phyloP scores from a whole-genome alignment of 2,113 vertebrate genomes.

The Puffinus mauretanicus region DNA sequence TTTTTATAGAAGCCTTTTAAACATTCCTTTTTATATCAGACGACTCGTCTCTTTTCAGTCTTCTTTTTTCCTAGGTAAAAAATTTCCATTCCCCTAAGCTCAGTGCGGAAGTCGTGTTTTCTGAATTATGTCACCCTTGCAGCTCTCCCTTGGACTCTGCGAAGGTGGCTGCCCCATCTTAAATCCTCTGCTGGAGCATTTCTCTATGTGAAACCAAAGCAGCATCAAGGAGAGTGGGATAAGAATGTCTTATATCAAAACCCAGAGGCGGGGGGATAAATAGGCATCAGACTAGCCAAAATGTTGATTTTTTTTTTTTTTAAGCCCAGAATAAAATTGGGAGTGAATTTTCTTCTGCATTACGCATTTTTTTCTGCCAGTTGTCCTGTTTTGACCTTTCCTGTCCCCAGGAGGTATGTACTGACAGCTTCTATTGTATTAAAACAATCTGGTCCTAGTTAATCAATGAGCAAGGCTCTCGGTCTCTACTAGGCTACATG shows the following conservation, averaged over 20 bases:
- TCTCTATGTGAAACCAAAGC: not conserved
- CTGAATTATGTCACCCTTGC: not conserved
- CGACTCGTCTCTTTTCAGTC: not conserved
- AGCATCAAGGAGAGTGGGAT: not conserved
- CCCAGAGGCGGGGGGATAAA: not conserved
- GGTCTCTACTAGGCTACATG: not conserved
- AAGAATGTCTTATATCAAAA: not conserved
- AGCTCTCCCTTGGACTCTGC: not conserved
- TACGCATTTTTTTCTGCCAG: not conserved
- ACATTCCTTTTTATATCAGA: conserved; percentile 5
- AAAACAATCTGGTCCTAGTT: not conserved
- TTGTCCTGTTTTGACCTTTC: conserved; percentile 4
- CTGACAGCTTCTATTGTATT: not conserved
- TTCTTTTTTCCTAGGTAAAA: not conserved
- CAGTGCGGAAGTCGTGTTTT: rapidly evolving
- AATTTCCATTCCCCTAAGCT: not conserved
- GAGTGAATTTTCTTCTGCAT: not conserved
- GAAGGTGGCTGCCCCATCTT: not conserved
- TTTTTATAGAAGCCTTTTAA: conserved; percentile 53
- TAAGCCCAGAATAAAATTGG: not conserved
- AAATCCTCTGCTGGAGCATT: not conserved
- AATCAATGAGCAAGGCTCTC: not conserved
- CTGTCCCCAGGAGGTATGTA: not conserved
- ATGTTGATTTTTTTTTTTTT: not conserved
- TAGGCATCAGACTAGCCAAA: not conserved